phyloP scores from a whole-genome alignment of 2,888 invertebrate species.

The Nymphalis urticae region DNA sequence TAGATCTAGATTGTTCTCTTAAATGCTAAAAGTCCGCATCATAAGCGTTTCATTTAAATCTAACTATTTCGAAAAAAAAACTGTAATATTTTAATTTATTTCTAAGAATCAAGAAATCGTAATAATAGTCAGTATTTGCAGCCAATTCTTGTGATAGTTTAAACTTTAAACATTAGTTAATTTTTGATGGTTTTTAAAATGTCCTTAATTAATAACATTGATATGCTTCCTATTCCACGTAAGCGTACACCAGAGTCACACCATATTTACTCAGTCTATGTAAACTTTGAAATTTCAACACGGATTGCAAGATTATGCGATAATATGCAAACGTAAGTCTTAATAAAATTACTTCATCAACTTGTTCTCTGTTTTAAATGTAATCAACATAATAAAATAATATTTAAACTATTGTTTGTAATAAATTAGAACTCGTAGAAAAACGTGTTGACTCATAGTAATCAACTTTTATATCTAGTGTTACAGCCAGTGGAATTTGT shows the following conservation, averaged over 20 bases:
- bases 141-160: no score
- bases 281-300: slow-evolving; percentile 37
- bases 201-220: not conserved
- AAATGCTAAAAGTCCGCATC: no score
- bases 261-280: slow-evolving; percentile 35
- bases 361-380: slow-evolving; percentile 7
- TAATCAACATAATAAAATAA: slow-evolving; percentile 1
- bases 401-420: slow-evolving; percentile 1
- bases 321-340: slow-evolving; percentile 31
- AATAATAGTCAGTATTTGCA: no score
- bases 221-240: slow-evolving; percentile 24
- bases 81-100: no score
- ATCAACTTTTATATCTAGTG: not conserved
- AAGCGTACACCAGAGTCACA: slow-evolving; percentile 34
- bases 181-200: not conserved
- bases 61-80: no score
- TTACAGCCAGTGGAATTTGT: not conserved
- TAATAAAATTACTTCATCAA: slow-evolving; percentile 26
- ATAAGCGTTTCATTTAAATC: no score
- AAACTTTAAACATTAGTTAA: no score
- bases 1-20: no score
- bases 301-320: slow-evolving; percentile 34
- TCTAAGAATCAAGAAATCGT: no score
- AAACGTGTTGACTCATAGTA: not conserved
- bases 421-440: not conserved